Evolutionary conservation across 2,113 vertebrate genomes (phyloP).

Genomic region (Puntigrus tetrazona): DNA sequence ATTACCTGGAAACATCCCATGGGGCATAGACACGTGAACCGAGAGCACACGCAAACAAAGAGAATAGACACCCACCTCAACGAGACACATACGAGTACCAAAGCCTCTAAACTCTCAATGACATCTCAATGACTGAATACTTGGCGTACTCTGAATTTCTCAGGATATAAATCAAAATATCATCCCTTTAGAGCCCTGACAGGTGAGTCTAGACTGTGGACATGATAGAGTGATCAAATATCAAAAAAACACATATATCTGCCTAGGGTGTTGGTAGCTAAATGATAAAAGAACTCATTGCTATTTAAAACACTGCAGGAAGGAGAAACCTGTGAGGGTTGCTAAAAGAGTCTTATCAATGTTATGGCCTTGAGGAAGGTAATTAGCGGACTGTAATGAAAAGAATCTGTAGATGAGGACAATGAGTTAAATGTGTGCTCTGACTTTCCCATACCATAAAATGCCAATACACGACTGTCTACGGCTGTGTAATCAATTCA

Average conservation of each 20-base stretch:
- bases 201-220: background rate
- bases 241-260: background rate
- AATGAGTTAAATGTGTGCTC: background rate
- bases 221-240: background rate
- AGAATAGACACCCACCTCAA: slow-evolving; percentile 1
- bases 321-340: too few relatives aligned
- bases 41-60: slow-evolving; percentile 8
- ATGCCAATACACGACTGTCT: background rate
- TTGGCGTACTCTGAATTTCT: background rate
- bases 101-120: background rate
- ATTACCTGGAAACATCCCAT: slow-evolving; percentile 65
- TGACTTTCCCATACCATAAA: background rate
- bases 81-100: too few relatives aligned
- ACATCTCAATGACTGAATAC: background rate
- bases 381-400: background rate
- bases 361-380: background rate
- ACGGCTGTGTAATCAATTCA: background rate
- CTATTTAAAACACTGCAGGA: background rate
- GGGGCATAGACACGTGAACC: background rate
- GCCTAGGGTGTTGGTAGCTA: background rate
- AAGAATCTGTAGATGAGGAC: background rate
- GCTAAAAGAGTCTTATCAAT: background rate
- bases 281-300: background rate
- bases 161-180: background rate
- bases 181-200: background rate